Evolutionary conservation across 2,888 invertebrate genomes (phyloP).

Genomic region (Napeogenes inachia): DNA sequence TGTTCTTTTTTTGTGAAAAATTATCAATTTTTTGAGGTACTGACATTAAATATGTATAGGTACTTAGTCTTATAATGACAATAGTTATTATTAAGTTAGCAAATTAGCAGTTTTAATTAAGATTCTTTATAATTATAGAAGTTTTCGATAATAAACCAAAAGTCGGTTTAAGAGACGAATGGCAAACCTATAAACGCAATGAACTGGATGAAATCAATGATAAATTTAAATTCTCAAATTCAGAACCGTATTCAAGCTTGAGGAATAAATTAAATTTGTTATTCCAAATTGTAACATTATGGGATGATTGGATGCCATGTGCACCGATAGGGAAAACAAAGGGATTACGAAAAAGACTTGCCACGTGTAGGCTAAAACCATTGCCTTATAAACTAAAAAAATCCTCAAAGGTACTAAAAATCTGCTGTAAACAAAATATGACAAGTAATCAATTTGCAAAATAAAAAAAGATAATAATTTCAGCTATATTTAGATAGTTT

Average conservation of each 20-base stretch:
- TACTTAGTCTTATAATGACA: no score
- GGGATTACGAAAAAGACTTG: constrained; percentile 58
- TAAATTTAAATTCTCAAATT: neutral
- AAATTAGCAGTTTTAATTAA: neutral
- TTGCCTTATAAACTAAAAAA: neutral
- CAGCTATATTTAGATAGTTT: neutral
- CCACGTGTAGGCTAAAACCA: constrained; percentile 50
- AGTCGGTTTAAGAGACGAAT: constrained; percentile 65
- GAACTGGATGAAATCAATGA: constrained; percentile 65
- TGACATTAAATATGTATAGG: neutral
- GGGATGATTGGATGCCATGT: constrained; percentile 76
- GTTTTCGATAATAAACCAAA: constrained; percentile 33
- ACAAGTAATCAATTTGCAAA: neutral
- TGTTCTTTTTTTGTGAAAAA: no score
- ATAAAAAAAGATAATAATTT: neutral
- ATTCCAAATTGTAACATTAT: constrained; percentile 68
- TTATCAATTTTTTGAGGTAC: no score
- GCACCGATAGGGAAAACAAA: constrained; percentile 58
- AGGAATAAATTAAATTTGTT: constrained; percentile 43
- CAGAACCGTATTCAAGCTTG: constrained; percentile 40
- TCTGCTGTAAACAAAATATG: neutral
- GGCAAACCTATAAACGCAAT: constrained; percentile 67
- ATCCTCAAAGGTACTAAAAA: neutral
- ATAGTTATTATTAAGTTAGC: no score
- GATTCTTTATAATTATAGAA: constrained; percentile 1